Conservation (phyloP, 1,140 invertebrate species). For the Drosophila fuyamai region DNA sequence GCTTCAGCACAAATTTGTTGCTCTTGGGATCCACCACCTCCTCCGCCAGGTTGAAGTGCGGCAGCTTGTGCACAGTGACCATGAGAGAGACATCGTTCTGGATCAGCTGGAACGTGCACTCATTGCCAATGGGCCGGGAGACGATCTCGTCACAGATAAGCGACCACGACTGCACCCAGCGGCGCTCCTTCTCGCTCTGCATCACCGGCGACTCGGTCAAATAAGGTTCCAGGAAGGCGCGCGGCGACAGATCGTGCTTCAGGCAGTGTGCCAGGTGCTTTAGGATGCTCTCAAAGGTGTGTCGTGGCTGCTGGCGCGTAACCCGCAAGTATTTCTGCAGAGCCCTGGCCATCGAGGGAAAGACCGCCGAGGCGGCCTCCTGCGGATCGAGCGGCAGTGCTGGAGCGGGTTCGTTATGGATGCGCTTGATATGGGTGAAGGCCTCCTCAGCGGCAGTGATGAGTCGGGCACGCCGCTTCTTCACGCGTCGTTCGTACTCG, state of each 20-base stretch:
- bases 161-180: constrained; percentile 94
- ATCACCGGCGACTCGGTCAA: constrained; percentile 91
- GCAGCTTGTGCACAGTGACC: constrained; percentile 93
- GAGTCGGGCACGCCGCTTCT: constrained; percentile 94
- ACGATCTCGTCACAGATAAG: constrained; percentile 95
- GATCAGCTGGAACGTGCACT: constrained; percentile 94
- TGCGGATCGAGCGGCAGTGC: constrained; percentile 94
- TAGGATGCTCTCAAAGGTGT: constrained; percentile 96
- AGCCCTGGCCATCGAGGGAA: constrained; percentile 97
- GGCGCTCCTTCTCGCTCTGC: constrained; percentile 91
- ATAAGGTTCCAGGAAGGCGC: constrained; percentile 96
- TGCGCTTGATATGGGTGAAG: constrained; percentile 96
- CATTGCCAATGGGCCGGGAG: constrained; percentile 92
- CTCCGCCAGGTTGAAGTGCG: constrained; percentile 97
- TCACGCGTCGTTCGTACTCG: constrained; percentile 96
- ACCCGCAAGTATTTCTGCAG: constrained; percentile 98
- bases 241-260: constrained; percentile 95
- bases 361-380: constrained; percentile 98
- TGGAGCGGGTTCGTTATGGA: constrained; percentile 88
- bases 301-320: constrained; percentile 96
- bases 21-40: constrained; percentile 97
- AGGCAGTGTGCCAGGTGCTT: constrained; percentile 95
- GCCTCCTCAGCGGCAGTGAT: constrained; percentile 98
- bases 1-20: constrained; percentile 96
- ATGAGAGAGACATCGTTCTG: constrained; percentile 97